These are phyloP conservation scores for Anodontia alba DNA, from an alignment of 2,888 invertebrate species.

Conservation along the genomic window DNA sequence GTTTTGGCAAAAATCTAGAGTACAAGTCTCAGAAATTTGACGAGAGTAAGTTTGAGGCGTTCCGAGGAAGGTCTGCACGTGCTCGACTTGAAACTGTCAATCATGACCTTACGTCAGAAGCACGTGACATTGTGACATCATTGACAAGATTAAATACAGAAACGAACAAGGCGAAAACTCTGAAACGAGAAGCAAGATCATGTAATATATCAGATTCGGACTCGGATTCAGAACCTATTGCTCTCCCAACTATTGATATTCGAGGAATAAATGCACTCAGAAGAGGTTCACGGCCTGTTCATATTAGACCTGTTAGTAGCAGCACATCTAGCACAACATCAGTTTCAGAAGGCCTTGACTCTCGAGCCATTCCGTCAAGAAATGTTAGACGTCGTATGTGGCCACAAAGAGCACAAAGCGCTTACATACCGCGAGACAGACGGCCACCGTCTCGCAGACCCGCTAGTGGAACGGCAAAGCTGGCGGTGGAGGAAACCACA, in stretches of 20 bases:
- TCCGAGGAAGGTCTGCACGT: slow-evolving; percentile 39
- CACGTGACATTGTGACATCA: neutral
- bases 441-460: neutral
- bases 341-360: neutral
- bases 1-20: slow-evolving; percentile 55
- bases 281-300: neutral
- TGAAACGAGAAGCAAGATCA: neutral
- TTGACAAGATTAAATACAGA: neutral
- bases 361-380: neutral
- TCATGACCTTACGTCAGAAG: neutral
- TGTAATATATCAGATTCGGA: neutral
- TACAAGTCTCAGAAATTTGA: slow-evolving; percentile 59
- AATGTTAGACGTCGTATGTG: neutral
- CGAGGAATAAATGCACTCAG: neutral
- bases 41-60: slow-evolving; percentile 48
- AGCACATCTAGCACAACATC: neutral
- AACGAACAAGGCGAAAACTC: neutral
- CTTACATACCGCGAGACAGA: slow-evolving; percentile 1
- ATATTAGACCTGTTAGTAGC: neutral
- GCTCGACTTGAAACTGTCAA: slow-evolving; percentile 26
- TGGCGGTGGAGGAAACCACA: neutral
- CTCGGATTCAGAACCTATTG: neutral
- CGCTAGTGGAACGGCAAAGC: neutral
- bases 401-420: neutral
- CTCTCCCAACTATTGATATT: neutral